These are phyloP conservation scores for Balaenoptera acutorostrata DNA, from an alignment of 2,113 vertebrate genomes.

Conservation along the genomic window DNA sequence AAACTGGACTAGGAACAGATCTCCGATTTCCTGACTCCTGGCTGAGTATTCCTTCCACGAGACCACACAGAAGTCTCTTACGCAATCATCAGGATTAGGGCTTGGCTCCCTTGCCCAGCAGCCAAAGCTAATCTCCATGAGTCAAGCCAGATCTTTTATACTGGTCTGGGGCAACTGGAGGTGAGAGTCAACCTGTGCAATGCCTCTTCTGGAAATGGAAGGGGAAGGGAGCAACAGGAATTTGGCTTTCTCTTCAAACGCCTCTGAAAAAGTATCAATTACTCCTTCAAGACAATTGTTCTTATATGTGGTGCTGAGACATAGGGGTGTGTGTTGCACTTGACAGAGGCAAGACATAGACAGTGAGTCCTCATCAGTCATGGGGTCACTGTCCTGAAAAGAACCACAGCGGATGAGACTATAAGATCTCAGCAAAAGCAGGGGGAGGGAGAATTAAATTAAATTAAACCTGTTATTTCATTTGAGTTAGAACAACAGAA, in stretches of 20 bases:
- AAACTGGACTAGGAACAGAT: neutral
- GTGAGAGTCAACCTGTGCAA: neutral
- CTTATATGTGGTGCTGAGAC: neutral
- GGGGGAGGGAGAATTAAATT: neutral
- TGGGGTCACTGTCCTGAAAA: neutral
- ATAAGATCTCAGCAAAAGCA: neutral
- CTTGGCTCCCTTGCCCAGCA: neutral
- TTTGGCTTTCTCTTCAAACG: neutral
- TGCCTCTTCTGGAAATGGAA: neutral
- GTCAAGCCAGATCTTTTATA: neutral
- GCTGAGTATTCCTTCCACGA: neutral
- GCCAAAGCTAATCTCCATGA: neutral
- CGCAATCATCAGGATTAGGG: neutral
- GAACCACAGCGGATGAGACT: neutral
- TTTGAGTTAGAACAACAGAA: neutral
- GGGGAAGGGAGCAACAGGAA: neutral
- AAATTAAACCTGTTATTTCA: neutral
- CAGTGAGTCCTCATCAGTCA: neutral
- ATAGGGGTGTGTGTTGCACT: neutral
- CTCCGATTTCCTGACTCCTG: neutral
- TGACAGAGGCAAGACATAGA: neutral
- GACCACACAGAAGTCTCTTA: conserved; percentile 42
- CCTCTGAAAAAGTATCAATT: neutral
- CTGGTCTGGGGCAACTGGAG: neutral
- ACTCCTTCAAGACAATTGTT: neutral